phyloP scores from a whole-genome alignment of 1,140 invertebrate genomes.

The Heterodera schachtii region DNA sequence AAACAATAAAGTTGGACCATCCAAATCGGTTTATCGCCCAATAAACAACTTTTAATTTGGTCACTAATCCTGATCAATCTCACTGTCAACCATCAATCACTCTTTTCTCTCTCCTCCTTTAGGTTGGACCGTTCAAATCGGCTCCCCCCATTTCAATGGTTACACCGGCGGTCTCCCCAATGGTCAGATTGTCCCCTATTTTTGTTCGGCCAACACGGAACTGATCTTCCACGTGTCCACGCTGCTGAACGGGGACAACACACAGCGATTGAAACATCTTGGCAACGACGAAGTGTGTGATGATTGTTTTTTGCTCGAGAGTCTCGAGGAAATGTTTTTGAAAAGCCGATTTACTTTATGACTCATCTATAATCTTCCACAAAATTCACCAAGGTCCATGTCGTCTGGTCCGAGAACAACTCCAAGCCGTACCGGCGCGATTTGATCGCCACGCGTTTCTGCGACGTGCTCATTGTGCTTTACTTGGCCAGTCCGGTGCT shows the following conservation, averaged over 20 bases:
- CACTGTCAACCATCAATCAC: background rate
- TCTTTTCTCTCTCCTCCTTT: background rate
- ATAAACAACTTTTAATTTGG: background rate
- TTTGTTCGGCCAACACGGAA: constrained; percentile 87
- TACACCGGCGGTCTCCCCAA: constrained; percentile 93
- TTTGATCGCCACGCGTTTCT: constrained; percentile 98
- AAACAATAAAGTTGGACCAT: too few species aligned
- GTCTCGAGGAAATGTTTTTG: constrained; percentile 66
- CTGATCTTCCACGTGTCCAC: constrained; percentile 97
- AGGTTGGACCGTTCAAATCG: constrained; percentile 87
- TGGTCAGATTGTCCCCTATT: constrained; percentile 88
- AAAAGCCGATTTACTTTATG: constrained; percentile 1
- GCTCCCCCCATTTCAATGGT: constrained; percentile 89
- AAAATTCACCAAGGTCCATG: constrained; percentile 73
- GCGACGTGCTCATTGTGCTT: constrained; percentile 94
- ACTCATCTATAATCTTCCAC: background rate
- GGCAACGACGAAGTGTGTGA: constrained; percentile 89
- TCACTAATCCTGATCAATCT: background rate
- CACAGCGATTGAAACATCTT: constrained; percentile 63
- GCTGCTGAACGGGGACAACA: constrained; percentile 76
- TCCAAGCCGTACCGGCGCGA: constrained; percentile 85
- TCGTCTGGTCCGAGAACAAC: constrained; percentile 95
- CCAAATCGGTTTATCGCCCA: too few species aligned
- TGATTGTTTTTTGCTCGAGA: background rate
- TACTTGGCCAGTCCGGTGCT: constrained; percentile 76